Evolutionary conservation across 2,113 vertebrate genomes (phyloP).

Genomic region (Apteryx owenii): DNA sequence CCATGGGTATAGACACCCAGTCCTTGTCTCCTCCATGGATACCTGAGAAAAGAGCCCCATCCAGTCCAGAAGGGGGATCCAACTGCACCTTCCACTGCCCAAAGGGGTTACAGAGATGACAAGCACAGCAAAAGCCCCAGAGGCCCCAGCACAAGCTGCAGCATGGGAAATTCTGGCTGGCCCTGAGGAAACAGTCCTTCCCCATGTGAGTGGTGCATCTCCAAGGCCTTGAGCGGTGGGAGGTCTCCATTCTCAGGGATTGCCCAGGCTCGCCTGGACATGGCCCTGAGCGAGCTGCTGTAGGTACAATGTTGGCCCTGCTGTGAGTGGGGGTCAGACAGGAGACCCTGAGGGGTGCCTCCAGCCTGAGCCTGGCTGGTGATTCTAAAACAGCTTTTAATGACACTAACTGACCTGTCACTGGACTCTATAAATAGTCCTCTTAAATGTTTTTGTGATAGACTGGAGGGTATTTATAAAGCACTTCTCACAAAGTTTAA

Average conservation of each 20-base stretch:
- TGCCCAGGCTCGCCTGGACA: background rate
- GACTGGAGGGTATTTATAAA: background rate
- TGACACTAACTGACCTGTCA: background rate
- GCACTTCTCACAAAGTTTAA: background rate
- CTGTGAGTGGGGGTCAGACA: accelerated
- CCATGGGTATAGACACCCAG: too few relatives aligned
- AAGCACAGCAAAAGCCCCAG: too few relatives aligned
- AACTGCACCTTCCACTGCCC: too few relatives aligned
- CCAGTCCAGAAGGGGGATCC: too few relatives aligned
- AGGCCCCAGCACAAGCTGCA: too few relatives aligned
- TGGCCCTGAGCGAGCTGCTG: background rate
- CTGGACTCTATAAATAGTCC: background rate
- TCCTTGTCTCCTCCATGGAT: too few relatives aligned
- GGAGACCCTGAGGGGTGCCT: background rate
- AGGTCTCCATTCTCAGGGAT: background rate
- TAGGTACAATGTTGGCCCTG: background rate
- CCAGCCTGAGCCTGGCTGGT: background rate
- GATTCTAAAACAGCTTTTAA: background rate
- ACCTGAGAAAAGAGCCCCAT: too few relatives aligned
- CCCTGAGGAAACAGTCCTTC: background rate
- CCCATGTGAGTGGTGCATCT: background rate
- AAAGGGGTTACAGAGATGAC: too few relatives aligned
- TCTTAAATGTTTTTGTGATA: background rate
- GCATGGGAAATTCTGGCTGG: too few relatives aligned
- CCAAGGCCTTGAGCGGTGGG: background rate